These are phyloP conservation scores for Acropternis orthonyx DNA, from an alignment of 2,797 vertebrate genomes.

Conservation along the genomic window DNA sequence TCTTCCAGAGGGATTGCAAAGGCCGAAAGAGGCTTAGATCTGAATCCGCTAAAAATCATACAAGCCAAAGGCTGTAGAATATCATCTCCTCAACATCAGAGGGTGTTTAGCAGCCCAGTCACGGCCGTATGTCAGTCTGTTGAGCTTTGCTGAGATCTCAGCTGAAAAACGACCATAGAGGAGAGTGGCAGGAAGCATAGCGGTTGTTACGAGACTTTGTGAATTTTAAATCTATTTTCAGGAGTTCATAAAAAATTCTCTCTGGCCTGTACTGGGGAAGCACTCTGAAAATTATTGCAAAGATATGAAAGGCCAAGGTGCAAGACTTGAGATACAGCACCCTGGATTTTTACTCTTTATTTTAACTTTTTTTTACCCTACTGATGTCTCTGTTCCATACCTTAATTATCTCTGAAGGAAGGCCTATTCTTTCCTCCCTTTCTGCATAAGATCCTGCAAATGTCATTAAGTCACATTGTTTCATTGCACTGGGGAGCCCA, in stretches of 20 bases:
- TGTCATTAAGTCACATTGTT: slow-evolving; percentile 39
- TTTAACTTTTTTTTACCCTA: slow-evolving; percentile 18
- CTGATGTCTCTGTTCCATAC: background rate
- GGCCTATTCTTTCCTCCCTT: slow-evolving; percentile 16
- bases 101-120: slow-evolving; percentile 31
- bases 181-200: slow-evolving; percentile 41
- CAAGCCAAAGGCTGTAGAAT: background rate
- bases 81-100: background rate
- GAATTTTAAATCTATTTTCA: slow-evolving; percentile 68
- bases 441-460: background rate
- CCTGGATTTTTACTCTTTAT: slow-evolving; percentile 10
- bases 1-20: background rate
- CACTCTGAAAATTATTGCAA: slow-evolving; percentile 29
- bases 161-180: slow-evolving; percentile 30
- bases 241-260: slow-evolving; percentile 68
- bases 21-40: background rate
- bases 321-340: background rate
- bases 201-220: slow-evolving; percentile 37
- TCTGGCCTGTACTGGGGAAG: slow-evolving; percentile 12
- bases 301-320: slow-evolving; percentile 34
- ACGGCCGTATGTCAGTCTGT: slow-evolving; percentile 1
- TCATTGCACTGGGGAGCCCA: background rate
- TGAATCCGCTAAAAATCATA: background rate
- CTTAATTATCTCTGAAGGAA: slow-evolving; percentile 52
- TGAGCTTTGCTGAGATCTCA: slow-evolving; percentile 29